Conservation (phyloP, 2,797 vertebrate genomes). For the Poeciliopsis turneri region DNA sequence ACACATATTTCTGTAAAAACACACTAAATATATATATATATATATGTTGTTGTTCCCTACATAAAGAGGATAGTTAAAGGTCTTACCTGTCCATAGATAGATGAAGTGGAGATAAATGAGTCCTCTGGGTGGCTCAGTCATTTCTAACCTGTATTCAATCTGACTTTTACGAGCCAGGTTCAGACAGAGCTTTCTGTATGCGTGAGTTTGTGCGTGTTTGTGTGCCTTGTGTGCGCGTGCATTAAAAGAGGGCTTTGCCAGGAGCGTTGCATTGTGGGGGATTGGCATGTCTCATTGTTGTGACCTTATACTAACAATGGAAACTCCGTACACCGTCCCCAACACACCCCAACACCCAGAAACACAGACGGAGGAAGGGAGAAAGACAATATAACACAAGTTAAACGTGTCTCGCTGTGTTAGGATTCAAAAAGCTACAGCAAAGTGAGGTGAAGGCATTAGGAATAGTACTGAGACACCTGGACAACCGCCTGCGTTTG, state of each 20-base stretch:
- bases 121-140: constrained; percentile 58
- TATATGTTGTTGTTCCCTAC: not conserved
- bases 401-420: constrained; percentile 11
- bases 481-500: constrained; percentile 47
- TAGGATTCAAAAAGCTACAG: constrained; percentile 5
- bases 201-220: constrained; percentile 8
- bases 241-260: constrained; percentile 55
- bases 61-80: not conserved
- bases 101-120: constrained; percentile 72
- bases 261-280: constrained; percentile 65
- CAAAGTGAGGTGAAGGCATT: constrained; percentile 12
- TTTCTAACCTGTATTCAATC: constrained; percentile 33
- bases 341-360: constrained; percentile 15
- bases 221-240: constrained; percentile 28
- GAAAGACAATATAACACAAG: constrained; percentile 4
- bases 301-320: constrained; percentile 73
- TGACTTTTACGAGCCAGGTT: constrained; percentile 10
- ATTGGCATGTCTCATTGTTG: constrained; percentile 67
- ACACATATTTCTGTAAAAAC: not conserved
- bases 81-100: constrained; percentile 74
- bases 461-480: constrained; percentile 25
- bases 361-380: not conserved
- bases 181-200: not conserved
- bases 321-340: constrained; percentile 30
- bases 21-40: not conserved